phyloP scores from a whole-genome alignment of 2,113 vertebrate genomes.

The Bujurquina vittata region DNA sequence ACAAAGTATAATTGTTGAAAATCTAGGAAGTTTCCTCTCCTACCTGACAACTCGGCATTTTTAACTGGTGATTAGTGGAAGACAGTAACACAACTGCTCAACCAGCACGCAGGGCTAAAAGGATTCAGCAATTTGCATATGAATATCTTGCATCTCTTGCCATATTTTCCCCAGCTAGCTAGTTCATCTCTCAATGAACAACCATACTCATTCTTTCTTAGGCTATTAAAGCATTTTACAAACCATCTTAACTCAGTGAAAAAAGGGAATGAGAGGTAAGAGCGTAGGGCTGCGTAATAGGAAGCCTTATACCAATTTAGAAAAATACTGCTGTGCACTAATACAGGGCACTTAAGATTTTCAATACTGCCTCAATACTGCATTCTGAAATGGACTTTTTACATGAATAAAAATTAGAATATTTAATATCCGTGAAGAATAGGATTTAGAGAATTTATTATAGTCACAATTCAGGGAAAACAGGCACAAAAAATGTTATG shows the following conservation, averaged over 20 bases:
- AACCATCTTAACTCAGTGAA: not conserved
- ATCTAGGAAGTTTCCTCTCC: not conserved
- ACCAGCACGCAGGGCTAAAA: not conserved
- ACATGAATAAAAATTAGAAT: not conserved
- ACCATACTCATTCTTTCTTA: not conserved
- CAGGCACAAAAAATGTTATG: not conserved
- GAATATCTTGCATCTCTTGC: not conserved
- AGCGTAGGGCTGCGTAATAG: not conserved
- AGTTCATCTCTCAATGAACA: not conserved
- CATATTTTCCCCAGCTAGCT: not conserved
- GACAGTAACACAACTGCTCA: not conserved
- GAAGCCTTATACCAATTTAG: conserved; percentile 13
- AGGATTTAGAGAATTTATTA: not conserved
- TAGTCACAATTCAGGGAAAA: not conserved
- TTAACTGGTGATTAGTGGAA: not conserved
- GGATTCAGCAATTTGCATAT: conserved; percentile 21
- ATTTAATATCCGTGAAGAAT: not conserved
- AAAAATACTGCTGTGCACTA: conserved; percentile 12
- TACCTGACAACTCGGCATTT: not conserved
- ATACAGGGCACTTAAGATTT: conserved; percentile 24
- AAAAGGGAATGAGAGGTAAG: not conserved
- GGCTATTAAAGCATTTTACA: not conserved
- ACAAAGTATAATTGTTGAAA: not conserved
- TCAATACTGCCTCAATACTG: conserved; percentile 11
- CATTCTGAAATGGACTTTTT: conserved; percentile 6